Evolutionary conservation across 23 tunicate genomes (phyloP), one percentile per base, ranked within the genome.

Genomic region (Aplidium turbinatum): DNA sequence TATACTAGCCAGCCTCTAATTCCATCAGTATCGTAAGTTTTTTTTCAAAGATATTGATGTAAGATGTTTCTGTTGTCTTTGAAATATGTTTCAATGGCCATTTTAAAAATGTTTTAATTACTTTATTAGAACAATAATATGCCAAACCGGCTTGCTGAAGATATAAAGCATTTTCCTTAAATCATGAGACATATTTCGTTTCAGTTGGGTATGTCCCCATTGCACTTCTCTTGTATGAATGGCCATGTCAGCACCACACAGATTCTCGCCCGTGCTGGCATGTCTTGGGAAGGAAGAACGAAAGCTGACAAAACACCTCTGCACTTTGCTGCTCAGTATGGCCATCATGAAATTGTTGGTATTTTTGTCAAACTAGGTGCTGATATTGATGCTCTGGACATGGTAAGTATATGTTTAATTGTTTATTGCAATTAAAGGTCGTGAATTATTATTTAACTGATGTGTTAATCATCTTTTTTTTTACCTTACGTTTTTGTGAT

Each of bases 251-350:
- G 58, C 20, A 78, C 80, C 2, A 84, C 80, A 29, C 58, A 38
- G 3, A 33, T 78, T 0, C 57, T 85, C 31, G 73, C 75, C 11
- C 66, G 93, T 32, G 76, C 93, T 62, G 93, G 93, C 0, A 62
- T 79, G 40, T 85, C 93, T 1, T 78, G 85, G 78, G 47, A 78
- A 48, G 72, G 78, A 29, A 47, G 75, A 63, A 85, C 93, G 7
- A 85, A 85, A 63, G 93, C 72, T 7, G 83, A 78, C 39, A 85
- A 85, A 85, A 85, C 93, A 30, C 93, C 93, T 4, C 64, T 85
- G 18, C 93, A 85, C 33, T 70, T 69, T 51, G 93, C 93, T 68
- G 82, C 85, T 18, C 85, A 78, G 29, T 30, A 55, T 52, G 85
- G 93, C 4, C 80, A 70, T 50, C 24, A 13, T 3, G 80, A 69